These are phyloP conservation scores for Macroglossus sobrinus DNA, from an alignment of 2,113 vertebrate genomes.

Conservation along the genomic window DNA sequence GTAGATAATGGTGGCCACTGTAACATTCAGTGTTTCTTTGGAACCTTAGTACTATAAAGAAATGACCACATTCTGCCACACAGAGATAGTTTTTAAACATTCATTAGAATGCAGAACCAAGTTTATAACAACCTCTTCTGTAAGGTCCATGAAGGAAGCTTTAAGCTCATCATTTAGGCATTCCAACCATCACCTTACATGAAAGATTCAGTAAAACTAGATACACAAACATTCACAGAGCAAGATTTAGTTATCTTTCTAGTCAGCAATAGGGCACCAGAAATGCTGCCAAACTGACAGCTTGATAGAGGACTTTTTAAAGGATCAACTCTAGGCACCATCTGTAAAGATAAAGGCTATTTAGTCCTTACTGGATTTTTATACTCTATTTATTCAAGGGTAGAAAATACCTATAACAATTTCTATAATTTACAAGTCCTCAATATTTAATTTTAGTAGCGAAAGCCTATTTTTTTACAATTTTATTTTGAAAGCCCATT, in stretches of 20 bases:
- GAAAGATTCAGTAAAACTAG: conserved; percentile 11
- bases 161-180: background rate
- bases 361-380: background rate
- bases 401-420: background rate
- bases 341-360: background rate
- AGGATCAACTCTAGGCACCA: background rate
- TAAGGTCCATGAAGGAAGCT: background rate
- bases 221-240: background rate
- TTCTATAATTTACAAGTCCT: background rate
- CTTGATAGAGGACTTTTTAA: background rate
- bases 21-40: background rate
- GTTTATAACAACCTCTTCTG: background rate
- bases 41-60: conserved; percentile 8
- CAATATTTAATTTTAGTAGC: background rate
- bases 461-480: background rate
- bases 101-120: background rate
- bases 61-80: background rate
- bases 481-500: background rate
- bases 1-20: background rate
- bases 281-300: background rate
- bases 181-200: background rate
- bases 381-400: background rate
- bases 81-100: background rate
- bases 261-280: background rate
- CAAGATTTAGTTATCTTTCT: background rate